Percentiles rank a stretch among this genome's conserved stretches.
phyloP scores from a whole-genome alignment of 2,797 vertebrate genomes.

The Fratercula arctica region DNA sequence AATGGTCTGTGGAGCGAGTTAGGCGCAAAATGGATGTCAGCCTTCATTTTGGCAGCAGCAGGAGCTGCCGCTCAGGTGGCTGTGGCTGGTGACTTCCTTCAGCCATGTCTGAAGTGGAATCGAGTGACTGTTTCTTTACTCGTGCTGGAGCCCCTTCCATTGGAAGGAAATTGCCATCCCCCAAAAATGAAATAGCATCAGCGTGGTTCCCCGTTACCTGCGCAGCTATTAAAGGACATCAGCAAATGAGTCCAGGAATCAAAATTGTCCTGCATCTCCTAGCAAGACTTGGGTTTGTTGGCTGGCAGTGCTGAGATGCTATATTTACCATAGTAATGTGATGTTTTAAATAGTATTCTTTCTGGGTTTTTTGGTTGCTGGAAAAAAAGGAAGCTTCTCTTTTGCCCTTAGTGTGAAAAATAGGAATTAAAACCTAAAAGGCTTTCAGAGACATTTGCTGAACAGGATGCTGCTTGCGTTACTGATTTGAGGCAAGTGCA shows the following conservation, averaged over 20 bases:
- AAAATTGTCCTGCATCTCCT: fast-evolving
- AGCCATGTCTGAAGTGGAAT: background rate
- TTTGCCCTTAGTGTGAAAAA: background rate
- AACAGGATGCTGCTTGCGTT: background rate
- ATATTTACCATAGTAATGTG: fast-evolving
- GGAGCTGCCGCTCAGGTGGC: conserved; percentile 17
- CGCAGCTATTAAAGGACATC: fast-evolving
- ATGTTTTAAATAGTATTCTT: background rate
- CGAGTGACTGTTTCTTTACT: background rate
- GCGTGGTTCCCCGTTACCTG: fast-evolving
- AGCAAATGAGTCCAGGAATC: background rate
- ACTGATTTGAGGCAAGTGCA: background rate
- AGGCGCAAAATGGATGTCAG: conserved; percentile 46
- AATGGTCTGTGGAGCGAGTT: background rate
- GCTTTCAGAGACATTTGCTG: background rate
- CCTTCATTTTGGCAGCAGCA: conserved; percentile 46
- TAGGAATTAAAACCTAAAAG: background rate
- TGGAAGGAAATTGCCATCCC: background rate
- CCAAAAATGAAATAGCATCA: fast-evolving
- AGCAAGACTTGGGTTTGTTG: background rate
- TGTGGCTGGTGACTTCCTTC: background rate
- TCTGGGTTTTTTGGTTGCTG: background rate
- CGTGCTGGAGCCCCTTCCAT: background rate
- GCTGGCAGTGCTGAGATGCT: background rate
- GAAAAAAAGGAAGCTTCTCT: background rate